Base-by-base conservation (phyloP, 1,140 invertebrate species). In the Drosophila rhopaloa region DNA sequence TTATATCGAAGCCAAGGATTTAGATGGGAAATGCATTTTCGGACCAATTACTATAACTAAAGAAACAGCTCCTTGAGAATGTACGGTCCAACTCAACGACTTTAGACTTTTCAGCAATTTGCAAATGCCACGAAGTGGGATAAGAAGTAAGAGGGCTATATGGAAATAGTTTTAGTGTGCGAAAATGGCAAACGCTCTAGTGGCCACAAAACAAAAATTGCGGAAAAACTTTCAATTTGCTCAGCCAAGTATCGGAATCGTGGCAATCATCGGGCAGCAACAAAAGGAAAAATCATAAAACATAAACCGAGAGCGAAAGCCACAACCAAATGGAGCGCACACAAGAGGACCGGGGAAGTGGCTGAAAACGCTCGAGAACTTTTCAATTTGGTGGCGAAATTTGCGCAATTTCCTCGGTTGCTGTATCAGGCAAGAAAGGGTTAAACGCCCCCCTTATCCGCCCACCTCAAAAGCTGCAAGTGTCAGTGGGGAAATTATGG, bases 331-430 rank as follows among this genome's bases (percentile, higher is more conserved):
- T 63, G 53, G 61, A 66, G 65, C 47, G 47, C 50, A 35, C 32
- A 38, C 44, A 37, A 24, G 43, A 32, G 16, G 13, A 68, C 73
- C 29, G 67, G 67, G 13, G 32, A 67, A 63, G 43, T 24, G 56
- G 43, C 19, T 54, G 60, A 60, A 58, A 60, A 54, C 32, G 76
- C 38, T 72, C 38, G 68, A 75, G 60, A 88, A 89, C 84, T 88
- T 88, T 89, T 83, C 83, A 89, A 79, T 89, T 88, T 80, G 76
- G 76, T 67, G 51, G 73, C 77, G 55, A 73, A 89, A 83, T 88
- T 89, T 80, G 79, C 56, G 61, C 70, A 72, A 76, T 88, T 88
- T 86, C 59, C 79, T 72, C 57, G 63, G 53, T 46, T 56, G n/a
- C 27, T 46, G 24, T 38, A 19, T 29, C 46, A 57, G 51, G 41